Base-by-base conservation (phyloP, 2,888 invertebrate genomes). In the Drosophila anomalata region DNA sequence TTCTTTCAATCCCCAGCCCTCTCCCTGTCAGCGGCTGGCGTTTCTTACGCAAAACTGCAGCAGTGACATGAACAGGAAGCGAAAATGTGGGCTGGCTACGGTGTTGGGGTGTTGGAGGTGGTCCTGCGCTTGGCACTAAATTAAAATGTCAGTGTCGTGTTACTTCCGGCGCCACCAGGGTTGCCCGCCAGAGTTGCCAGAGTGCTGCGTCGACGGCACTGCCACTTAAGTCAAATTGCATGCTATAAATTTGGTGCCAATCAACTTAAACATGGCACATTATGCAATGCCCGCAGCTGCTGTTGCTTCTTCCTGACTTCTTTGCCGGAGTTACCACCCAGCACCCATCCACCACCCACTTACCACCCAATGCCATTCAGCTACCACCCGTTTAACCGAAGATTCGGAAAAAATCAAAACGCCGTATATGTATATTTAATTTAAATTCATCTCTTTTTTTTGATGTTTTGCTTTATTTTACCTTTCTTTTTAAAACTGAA, bases 101-200 rank as follows among this genome's bases (percentile, higher is more conserved):
- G 67, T 29, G 44, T 26, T 14, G 60, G 44, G 14, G 14, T 14
- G 41, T 0, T n/a, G 60, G 52, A 2, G 9, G 29, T 9, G 29
- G 39, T 69, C 76, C 88, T 88, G 81, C 56, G 80, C 83, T 76
- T 73, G 81, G 87, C 82, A 88, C 88, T 82, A 82, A 82, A 82
- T 82, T 82, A 88, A 82, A 82, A 88, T 88, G 82, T 82, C 82
- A 82, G 88, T 87, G 87, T 88, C 82, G 82, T 82, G 82, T 86
- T 88, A 83, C 84, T 88, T 82, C 82, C 82, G 88, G 73, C 69
- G 71, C 52, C 69, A 69, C 47, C 63, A 29, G 51, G 44, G 39
- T 63, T 53, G 63, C 39, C 65, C 44, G 55, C 68, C 87, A 81
- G 83, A 36, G 71, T 73, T 83, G 80, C 77, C 83, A 72, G 51